Evolutionary conservation across 2,888 invertebrate genomes (phyloP).

Genomic region (Agrochola litura): DNA sequence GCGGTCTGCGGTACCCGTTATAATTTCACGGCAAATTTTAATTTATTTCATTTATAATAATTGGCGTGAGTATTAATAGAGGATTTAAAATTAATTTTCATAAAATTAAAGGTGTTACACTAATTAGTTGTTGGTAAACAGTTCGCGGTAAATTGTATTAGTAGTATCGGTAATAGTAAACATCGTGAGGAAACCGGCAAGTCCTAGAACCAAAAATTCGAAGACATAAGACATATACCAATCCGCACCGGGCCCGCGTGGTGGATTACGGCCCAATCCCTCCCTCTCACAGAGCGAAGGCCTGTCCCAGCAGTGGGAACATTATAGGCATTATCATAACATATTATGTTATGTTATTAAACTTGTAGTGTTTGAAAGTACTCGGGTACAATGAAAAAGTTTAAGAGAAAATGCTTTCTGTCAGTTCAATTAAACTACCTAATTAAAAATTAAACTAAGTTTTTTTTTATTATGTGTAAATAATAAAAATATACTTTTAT

Average conservation of each 20-base stretch:
- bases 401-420: not conserved
- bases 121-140: conserved; percentile 15
- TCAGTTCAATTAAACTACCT: too few relatives aligned
- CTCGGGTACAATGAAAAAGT: not conserved
- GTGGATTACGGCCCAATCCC: too few relatives aligned
- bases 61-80: conserved; percentile 36
- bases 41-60: conserved; percentile 50
- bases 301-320: too few relatives aligned
- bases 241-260: too few relatives aligned
- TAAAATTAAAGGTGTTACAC: conserved; percentile 16
- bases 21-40: conserved; percentile 52
- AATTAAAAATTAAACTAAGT: not conserved
- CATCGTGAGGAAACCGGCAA: too few relatives aligned
- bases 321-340: too few relatives aligned
- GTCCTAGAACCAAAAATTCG: too few relatives aligned
- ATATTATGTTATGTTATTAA: too few relatives aligned
- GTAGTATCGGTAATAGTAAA: too few relatives aligned
- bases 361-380: not conserved
- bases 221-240: too few relatives aligned
- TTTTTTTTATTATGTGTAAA: not conserved
- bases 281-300: too few relatives aligned
- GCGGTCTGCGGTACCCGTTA: conserved; percentile 55
- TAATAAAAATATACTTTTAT: not conserved
- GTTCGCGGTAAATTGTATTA: not conserved
- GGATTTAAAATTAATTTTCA: conserved; percentile 49